Evolutionary conservation across 2,113 vertebrate species (phyloP).

Genomic region (Oenanthe melanoleuca): DNA sequence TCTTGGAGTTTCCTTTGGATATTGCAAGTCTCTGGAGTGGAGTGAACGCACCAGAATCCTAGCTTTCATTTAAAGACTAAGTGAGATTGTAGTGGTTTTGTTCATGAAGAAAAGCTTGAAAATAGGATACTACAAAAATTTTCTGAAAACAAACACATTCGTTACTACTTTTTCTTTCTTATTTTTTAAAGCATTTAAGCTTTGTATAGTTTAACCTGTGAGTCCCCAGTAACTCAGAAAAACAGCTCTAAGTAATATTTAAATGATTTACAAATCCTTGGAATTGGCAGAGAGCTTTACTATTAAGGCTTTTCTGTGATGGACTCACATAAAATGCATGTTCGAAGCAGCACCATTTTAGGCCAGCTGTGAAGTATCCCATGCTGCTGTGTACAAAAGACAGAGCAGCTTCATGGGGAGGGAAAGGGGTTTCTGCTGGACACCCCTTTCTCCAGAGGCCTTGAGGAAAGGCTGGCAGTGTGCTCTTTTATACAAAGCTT

Average conservation of each 20-base stretch:
- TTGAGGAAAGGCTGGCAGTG: background rate
- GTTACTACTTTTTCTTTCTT: background rate
- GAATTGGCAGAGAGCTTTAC: background rate
- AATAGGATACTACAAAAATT: background rate
- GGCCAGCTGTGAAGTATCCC: background rate
- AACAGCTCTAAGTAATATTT: background rate
- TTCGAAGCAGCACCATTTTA: background rate
- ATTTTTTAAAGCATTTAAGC: background rate
- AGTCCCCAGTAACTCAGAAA: background rate
- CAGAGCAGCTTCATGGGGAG: background rate
- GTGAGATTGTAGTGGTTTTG: background rate
- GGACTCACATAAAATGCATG: background rate
- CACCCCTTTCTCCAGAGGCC: background rate
- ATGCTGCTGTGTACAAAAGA: background rate
- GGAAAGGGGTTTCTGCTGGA: background rate
- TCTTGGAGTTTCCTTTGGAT: background rate
- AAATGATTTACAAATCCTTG: background rate
- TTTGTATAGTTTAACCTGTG: background rate
- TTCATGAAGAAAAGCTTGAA: background rate
- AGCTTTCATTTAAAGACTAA: background rate
- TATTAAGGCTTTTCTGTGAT: background rate
- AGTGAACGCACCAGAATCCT: background rate
- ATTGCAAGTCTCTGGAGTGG: background rate
- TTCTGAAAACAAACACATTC: background rate
- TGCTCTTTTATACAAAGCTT: background rate